A percentile compares a stretch with the other conserved stretches of the same genome.
phyloP scores from a whole-genome alignment of 2,888 invertebrate species.

The Hedya salicella region DNA sequence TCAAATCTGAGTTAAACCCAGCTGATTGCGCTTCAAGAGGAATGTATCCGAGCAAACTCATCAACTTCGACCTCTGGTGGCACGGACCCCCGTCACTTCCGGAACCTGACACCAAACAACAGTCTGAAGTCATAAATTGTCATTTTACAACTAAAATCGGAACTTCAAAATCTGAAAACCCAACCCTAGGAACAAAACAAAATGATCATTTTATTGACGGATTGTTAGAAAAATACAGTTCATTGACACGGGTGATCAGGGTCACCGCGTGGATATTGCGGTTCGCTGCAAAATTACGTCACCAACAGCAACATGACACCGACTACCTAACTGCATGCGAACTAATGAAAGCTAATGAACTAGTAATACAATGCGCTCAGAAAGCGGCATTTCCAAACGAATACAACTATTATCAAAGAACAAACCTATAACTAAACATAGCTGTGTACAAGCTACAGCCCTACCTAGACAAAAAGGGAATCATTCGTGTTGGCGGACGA shows the following conservation, averaged over 20 bases:
- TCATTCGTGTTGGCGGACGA: too few relatives aligned
- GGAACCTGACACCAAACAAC: too few relatives aligned
- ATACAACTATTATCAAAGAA: too few relatives aligned
- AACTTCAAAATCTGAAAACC: background rate
- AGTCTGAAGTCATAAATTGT: slow-evolving; percentile 4
- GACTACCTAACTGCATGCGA: too few relatives aligned
- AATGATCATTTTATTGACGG: slow-evolving; percentile 4
- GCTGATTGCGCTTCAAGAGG: slow-evolving; percentile 53
- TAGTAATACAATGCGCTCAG: too few relatives aligned
- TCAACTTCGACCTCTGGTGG: slow-evolving; percentile 44
- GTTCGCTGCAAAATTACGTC: too few relatives aligned
- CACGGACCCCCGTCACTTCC: slow-evolving; percentile 38
- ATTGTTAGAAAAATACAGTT: slow-evolving; percentile 7
- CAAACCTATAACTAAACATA: too few relatives aligned
- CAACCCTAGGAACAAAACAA: background rate
- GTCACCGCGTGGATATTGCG: slow-evolving; percentile 13
- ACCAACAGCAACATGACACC: too few relatives aligned
- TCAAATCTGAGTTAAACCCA: slow-evolving; percentile 47
- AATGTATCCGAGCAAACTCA: slow-evolving; percentile 38
- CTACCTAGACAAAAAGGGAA: too few relatives aligned
- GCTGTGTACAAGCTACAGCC: too few relatives aligned
- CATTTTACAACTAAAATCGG: slow-evolving; percentile 9
- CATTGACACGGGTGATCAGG: slow-evolving; percentile 19
- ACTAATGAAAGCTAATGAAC: too few relatives aligned
- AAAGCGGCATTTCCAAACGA: too few relatives aligned